phyloP scores from a whole-genome alignment of 2,113 vertebrate species.

The Myotis davidii region DNA sequence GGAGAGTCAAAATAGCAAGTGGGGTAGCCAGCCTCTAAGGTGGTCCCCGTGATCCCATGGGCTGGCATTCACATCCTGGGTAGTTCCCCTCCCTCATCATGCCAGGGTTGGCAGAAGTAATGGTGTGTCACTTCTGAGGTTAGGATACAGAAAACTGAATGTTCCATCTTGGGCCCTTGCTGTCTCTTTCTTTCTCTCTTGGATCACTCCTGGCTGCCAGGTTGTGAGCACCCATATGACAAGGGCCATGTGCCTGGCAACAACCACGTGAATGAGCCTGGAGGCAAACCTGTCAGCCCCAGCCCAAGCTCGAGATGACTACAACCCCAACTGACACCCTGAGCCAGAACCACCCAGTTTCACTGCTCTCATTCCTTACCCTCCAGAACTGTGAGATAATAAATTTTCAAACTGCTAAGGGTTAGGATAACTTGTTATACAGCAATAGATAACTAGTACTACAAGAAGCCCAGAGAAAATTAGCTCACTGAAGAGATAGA shows the following conservation, averaged over 20 bases:
- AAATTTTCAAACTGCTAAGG: neutral
- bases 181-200: neutral
- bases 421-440: neutral
- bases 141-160: neutral
- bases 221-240: neutral
- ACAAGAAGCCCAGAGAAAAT: neutral
- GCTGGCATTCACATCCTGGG: neutral
- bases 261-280: neutral
- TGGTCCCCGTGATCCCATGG: accelerated
- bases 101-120: neutral
- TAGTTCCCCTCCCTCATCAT: neutral
- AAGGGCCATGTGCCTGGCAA: neutral
- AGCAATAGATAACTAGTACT: neutral
- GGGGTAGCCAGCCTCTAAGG: neutral
- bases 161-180: neutral
- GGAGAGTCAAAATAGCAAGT: neutral
- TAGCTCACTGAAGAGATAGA: neutral
- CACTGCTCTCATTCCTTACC: neutral
- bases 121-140: neutral
- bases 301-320: neutral
- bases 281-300: neutral
- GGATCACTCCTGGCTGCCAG: neutral
- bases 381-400: neutral
- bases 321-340: neutral
- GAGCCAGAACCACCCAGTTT: neutral